Conservation (phyloP, 1,140 invertebrate species). For the Drosophila aff. region DNA sequence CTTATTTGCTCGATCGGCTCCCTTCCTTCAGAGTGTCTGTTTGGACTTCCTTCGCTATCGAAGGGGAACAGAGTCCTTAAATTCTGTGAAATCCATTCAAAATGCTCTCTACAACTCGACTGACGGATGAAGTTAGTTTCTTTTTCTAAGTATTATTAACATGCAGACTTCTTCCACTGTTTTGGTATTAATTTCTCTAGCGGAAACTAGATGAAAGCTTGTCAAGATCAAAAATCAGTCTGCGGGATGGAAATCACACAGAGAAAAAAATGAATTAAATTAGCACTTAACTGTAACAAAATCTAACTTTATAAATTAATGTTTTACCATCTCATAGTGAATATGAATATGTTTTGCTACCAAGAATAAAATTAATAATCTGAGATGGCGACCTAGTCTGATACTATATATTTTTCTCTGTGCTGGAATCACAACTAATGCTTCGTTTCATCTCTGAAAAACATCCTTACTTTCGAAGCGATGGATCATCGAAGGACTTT, state of each 20-base stretch:
- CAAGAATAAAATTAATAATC: constrained; percentile 3
- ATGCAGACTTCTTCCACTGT: constrained; percentile 40
- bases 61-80: constrained; percentile 17
- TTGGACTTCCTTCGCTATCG: not conserved
- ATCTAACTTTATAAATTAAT: not conserved
- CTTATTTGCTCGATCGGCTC: constrained; percentile 20
- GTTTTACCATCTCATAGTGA: constrained; percentile 2
- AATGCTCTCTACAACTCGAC: constrained; percentile 6
- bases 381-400: constrained; percentile 23
- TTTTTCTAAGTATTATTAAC: constrained; percentile 23
- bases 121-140: constrained; percentile 16
- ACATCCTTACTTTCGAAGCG: not conserved
- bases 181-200: constrained; percentile 47
- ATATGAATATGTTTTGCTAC: constrained; percentile 3
- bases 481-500: constrained; percentile 1
- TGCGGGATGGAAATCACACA: constrained; percentile 31
- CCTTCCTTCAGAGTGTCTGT: constrained; percentile 3
- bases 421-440: constrained; percentile 31
- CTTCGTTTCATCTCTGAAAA: constrained; percentile 13
- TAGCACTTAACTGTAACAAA: not conserved
- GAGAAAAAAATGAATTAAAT: constrained; percentile 20
- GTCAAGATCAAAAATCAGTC: constrained; percentile 51
- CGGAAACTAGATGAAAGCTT: constrained; percentile 23
- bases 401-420: constrained; percentile 20
- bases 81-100: constrained; percentile 17